Evolutionary conservation across 2,888 invertebrate species (phyloP), one percentile per base, ranked within the genome.

Genomic region (Branchipolynoe longqiensis): DNA sequence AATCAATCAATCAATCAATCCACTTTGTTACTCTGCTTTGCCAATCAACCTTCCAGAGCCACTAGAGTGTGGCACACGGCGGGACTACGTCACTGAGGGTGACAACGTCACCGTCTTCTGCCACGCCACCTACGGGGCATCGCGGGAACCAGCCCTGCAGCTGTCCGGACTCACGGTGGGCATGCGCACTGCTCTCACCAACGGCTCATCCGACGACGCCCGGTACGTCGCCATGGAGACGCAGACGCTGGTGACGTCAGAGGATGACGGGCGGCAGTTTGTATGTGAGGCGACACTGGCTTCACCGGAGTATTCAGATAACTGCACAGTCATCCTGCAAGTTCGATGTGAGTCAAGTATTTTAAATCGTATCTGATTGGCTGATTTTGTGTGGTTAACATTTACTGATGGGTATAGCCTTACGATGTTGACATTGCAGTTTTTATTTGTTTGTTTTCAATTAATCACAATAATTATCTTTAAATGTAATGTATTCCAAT

Each of bases 71-170:
- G 69, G 69, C 0, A 8, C 69, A 1, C 69, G n/a, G 33, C 69
- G 38, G 1, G n/a, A 22, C 36, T 12, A 36, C 36, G n/a, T 33
- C 12, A 25, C 38, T 2, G 69, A 69, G 18, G 69, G 69, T 14
- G 69, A 69, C 69, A 69, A 69, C 22, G 36, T 69, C 8, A 69
- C 69, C 69, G 25, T 69, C 22, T 69, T 69, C 38, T 69, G 69
- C 38, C 12, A 12, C 69, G 33, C 69, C 4, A 38, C 38, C 38
- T 69, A 69, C 36, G 69, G 69, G 1, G 69, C 36, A 33, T 33
- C 33, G 69, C 33, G 36, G n/a, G 36, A 33, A 36, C 69, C 69
- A 1, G 2, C 22, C 6, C 12, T 69, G 33, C 69, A 69, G 18
- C 38, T 69, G 4, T 33, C 69, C 18, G 69, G 38, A 33, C 33